Base-by-base conservation (phyloP, 2,797 vertebrate genomes). In the Calcarius lapponicus region DNA sequence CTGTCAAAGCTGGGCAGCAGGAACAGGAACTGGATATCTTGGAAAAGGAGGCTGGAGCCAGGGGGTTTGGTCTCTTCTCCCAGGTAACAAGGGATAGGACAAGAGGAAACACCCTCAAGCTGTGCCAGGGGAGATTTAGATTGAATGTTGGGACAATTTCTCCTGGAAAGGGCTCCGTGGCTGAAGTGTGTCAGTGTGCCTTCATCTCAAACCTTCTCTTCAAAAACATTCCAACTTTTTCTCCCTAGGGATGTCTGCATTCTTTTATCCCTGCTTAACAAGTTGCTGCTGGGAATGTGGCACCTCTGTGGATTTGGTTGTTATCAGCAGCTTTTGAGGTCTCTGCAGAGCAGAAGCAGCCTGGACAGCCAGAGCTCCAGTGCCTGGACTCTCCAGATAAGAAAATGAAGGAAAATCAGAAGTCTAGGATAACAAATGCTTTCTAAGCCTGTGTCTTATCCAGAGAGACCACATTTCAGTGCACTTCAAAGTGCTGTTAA, bases 381-480 rank as follows among this genome's bases (percentile, higher is more conserved):
- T 11, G 50, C 45, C 86, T 93, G 86, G 29, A 12, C 69, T 73
- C 20, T 54, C 12, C 71, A 76, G 90, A 90, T 89, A 93, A 86
- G 62, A 36, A 80, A 69, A 28, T 0, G 17, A 62, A 67, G 67
- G 51, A 48, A 92, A 87, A 80, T 66, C 75, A 34, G 20, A 82
- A 85, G 80, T 64, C 17, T 22, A 6, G 60, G 60, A 70, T 90
- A 80, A 94, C 79, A 76, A 87, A 40, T 32, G 47, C 60, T 75
- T 84, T 60, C 47, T 1, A 7, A 84, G 50, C 13, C 62, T 43
- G 11, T 48, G 45, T 75, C 57, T 93, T 56, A 87, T 64, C 81
- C 66, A 28, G 61, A 12, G 40, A 40, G 47, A 51, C 12, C 10
- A 13, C 5, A 1, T 86, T 83, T n/a, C 53, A 56, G 6, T 11